phyloP scores from a whole-genome alignment of 2,113 vertebrate species.

The Seriola dumerili region DNA sequence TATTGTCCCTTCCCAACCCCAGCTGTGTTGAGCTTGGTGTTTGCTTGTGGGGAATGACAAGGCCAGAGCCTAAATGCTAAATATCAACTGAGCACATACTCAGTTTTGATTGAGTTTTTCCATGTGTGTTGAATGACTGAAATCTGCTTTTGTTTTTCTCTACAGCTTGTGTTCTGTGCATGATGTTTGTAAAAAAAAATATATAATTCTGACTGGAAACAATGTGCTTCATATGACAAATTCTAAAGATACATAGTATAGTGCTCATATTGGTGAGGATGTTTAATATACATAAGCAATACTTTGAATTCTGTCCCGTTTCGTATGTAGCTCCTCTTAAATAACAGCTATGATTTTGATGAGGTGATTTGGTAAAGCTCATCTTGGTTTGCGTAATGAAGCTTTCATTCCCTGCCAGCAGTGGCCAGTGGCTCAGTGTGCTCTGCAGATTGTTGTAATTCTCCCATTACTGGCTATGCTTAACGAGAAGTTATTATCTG shows the following conservation, averaged over 20 bases:
- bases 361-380: slow-evolving; percentile 21
- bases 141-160: background rate
- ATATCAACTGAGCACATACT: background rate
- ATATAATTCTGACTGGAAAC: background rate
- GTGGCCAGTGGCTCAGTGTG: slow-evolving; percentile 19
- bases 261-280: background rate
- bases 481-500: slow-evolving; percentile 33
- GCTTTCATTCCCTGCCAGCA: slow-evolving; percentile 31
- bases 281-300: background rate
- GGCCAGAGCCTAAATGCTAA: background rate
- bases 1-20: background rate
- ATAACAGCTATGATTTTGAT: slow-evolving; percentile 13
- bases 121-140: background rate
- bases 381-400: slow-evolving; percentile 7
- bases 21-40: background rate
- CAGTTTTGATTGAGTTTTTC: background rate
- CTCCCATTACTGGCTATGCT: slow-evolving; percentile 6
- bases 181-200: background rate
- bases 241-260: background rate
- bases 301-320: background rate
- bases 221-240: background rate
- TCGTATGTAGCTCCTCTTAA: background rate
- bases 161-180: background rate
- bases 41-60: background rate
- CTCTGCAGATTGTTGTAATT: slow-evolving; percentile 34